Conservation (phyloP, 2,797 vertebrate species). For the Fratercula arctica region DNA sequence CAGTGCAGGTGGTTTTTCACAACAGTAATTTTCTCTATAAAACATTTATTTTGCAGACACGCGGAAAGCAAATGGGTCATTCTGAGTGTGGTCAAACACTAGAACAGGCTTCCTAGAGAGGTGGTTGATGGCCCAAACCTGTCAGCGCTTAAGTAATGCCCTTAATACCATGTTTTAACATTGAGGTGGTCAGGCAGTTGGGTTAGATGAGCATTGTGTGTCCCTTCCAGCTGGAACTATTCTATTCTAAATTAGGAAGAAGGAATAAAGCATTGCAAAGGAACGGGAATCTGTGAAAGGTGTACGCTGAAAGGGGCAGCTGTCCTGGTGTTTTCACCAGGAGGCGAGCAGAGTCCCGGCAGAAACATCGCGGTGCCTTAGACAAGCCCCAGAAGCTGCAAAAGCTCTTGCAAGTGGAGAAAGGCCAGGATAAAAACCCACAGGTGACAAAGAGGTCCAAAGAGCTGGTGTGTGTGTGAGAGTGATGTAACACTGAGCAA, state of each 20-base stretch:
- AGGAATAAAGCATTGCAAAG: neutral
- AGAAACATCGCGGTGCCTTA: neutral
- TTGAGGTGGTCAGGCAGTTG: neutral
- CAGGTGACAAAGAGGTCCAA: neutral
- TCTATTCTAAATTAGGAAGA: neutral
- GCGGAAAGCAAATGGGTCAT: neutral
- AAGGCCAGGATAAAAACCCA: neutral
- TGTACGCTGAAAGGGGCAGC: rapidly evolving
- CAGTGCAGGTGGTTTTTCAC: neutral
- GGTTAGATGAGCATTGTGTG: rapidly evolving
- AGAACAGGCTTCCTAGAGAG: neutral
- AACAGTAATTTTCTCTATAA: neutral
- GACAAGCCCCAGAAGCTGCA: neutral
- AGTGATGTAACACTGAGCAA: neutral
- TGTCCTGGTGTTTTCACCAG: neutral
- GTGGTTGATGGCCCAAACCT: rapidly evolving
- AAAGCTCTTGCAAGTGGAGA: neutral
- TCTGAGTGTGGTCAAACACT: neutral
- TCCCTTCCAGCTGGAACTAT: neutral
- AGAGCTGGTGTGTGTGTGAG: rapidly evolving
- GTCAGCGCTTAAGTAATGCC: neutral
- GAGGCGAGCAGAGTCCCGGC: neutral
- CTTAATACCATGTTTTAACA: rapidly evolving
- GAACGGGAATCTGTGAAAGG: neutral
- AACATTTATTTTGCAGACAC: neutral